These are phyloP conservation scores for Lepeophtheirus nordmannii DNA, from an alignment of 2,888 invertebrate species.

Conservation along the genomic window DNA sequence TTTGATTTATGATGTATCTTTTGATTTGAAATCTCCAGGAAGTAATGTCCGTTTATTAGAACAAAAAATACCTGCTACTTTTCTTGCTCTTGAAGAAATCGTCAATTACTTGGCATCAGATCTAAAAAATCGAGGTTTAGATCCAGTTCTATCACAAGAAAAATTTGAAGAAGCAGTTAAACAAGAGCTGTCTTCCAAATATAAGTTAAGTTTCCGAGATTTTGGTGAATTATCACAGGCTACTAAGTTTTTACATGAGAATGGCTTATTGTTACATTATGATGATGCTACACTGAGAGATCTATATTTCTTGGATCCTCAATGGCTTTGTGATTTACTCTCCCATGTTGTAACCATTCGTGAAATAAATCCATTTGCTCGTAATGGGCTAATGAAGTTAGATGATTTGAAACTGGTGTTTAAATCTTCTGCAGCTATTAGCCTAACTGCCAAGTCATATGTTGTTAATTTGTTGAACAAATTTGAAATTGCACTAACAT, in stretches of 20 bases:
- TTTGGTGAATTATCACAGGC: constrained; percentile 65
- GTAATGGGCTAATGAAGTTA: constrained; percentile 79
- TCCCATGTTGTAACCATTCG: constrained; percentile 90
- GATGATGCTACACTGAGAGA: constrained; percentile 86
- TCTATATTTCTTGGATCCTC: constrained; percentile 88
- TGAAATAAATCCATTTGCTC: constrained; percentile 90
- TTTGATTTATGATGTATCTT: constrained; percentile 81
- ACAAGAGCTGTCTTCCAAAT: constrained; percentile 47
- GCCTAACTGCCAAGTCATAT: constrained; percentile 54
- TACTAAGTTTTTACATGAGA: constrained; percentile 90
- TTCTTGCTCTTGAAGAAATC: constrained; percentile 83
- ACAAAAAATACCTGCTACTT: constrained; percentile 88
- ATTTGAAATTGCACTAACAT: constrained; percentile 90
- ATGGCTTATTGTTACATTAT: constrained; percentile 83
- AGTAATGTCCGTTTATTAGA: constrained; percentile 77
- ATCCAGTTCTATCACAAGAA: constrained; percentile 68
- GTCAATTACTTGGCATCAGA: constrained; percentile 65
- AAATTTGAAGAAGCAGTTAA: constrained; percentile 48
- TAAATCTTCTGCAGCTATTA: constrained; percentile 64
- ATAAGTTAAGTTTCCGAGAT: constrained; percentile 62
- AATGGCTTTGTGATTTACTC: constrained; percentile 95
- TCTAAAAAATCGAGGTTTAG: constrained; percentile 45
- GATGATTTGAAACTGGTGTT: constrained; percentile 82
- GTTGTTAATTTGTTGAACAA: constrained; percentile 82
- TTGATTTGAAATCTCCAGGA: constrained; percentile 73